phyloP scores from a whole-genome alignment of 2,113 vertebrate genomes.

The Limnothrissa miodon region DNA sequence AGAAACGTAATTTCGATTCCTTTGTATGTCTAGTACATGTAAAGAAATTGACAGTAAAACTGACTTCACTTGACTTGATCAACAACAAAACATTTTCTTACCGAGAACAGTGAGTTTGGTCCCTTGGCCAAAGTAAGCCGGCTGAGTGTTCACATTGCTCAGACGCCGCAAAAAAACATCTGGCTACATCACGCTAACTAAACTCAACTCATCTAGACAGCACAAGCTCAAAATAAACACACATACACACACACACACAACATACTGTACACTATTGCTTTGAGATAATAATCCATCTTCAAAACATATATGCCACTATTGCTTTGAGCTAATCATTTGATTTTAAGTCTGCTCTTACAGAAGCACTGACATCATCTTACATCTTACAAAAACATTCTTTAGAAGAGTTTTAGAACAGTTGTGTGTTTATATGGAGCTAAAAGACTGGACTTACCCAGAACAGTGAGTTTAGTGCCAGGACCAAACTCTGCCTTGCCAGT shows the following conservation, averaged over 20 bases:
- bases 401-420: too few relatives aligned
- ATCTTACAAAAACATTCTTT: not conserved
- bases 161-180: conserved; percentile 39
- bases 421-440: not conserved
- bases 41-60: not conserved
- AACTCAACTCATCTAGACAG: not conserved
- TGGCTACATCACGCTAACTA: not conserved
- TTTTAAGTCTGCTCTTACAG: not conserved
- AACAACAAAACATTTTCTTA: conserved; percentile 28
- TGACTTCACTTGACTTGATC: not conserved
- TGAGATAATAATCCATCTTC: not conserved
- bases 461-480: conserved; percentile 41
- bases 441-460: conserved; percentile 37
- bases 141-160: conserved; percentile 47
- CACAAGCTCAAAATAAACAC: too few relatives aligned
- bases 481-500: conserved; percentile 41
- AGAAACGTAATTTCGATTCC: too few relatives aligned
- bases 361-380: not conserved
- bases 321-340: not conserved
- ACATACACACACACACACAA: too few relatives aligned
- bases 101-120: conserved; percentile 40
- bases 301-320: too few relatives aligned
- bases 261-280: too few relatives aligned
- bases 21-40: too few relatives aligned
- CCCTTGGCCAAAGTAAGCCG: conserved; percentile 47